Conservation (phyloP, 2,888 invertebrate genomes). For the Steromphala cineraria region DNA sequence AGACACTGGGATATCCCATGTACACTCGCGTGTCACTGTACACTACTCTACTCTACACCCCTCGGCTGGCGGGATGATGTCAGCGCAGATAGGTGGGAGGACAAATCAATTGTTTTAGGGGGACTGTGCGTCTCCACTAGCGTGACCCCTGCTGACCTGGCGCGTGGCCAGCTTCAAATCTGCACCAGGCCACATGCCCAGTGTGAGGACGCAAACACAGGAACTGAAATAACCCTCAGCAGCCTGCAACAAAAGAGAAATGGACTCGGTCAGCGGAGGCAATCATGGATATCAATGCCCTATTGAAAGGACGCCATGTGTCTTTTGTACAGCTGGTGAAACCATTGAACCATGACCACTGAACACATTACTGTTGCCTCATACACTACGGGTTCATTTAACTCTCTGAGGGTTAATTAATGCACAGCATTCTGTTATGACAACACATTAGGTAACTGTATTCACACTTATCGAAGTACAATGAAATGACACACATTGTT, state of each 20-base stretch:
- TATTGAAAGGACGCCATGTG: neutral
- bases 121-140: neutral
- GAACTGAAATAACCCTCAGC: neutral
- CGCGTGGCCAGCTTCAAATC: constrained; percentile 4
- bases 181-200: neutral
- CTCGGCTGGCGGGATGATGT: neutral
- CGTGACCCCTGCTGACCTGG: neutral
- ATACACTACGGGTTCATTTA: neutral
- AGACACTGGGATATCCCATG: neutral
- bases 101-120: neutral
- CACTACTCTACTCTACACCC: no score
- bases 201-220: constrained; percentile 6
- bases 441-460: no score
- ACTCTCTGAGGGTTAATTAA: neutral
- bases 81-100: neutral
- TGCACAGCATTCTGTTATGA: no score
- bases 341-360: constrained; percentile 7
- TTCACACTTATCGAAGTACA: no score
- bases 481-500: no score
- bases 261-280: neutral
- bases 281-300: neutral
- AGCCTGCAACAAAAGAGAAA: constrained; percentile 13
- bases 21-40: no score
- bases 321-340: neutral
- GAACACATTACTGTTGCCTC: neutral